A percentile compares a stretch with the other conserved stretches of the same genome.
These are phyloP conservation scores for Bufotes viridis DNA, from an alignment of 2,797 vertebrate genomes.

Conservation along the genomic window DNA sequence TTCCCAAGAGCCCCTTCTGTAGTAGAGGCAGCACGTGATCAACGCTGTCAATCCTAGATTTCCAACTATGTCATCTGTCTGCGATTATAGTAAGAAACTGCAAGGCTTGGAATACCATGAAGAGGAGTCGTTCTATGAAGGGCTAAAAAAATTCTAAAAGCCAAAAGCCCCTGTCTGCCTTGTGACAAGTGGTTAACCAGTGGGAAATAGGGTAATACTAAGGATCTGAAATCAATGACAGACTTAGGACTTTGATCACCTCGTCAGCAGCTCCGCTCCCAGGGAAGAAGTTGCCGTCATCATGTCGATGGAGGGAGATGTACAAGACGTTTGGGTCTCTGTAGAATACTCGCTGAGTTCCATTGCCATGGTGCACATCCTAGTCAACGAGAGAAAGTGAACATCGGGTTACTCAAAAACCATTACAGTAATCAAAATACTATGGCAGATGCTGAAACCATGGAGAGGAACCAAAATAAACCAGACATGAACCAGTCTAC, in stretches of 20 bases:
- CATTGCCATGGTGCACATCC: conserved; percentile 97
- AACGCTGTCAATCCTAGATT: conserved; percentile 32
- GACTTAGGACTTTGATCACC: conserved; percentile 72
- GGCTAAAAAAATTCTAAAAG: background rate
- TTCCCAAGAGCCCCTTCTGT: conserved; percentile 53
- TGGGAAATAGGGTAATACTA: background rate
- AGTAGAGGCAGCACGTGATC: conserved; percentile 50
- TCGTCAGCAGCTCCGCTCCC: conserved; percentile 90
- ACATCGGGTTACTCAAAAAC: background rate
- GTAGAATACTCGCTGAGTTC: conserved; percentile 96
- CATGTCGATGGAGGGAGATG: conserved; percentile 94
- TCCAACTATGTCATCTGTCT: conserved; percentile 34
- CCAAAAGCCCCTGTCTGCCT: conserved; percentile 3
- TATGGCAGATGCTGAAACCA: background rate
- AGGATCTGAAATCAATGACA: background rate
- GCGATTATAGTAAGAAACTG: conserved; percentile 29
- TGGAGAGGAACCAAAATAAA: background rate
- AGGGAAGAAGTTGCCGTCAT: conserved; percentile 94
- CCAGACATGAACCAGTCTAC: background rate
- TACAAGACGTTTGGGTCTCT: conserved; percentile 89
- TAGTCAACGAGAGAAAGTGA: conserved; percentile 62
- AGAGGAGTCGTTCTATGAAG: background rate
- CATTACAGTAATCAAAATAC: background rate
- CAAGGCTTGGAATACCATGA: background rate
- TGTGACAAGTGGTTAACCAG: conserved; percentile 9